phyloP scores from a whole-genome alignment of 2,888 invertebrate genomes.

The Stenodera caucasica region DNA sequence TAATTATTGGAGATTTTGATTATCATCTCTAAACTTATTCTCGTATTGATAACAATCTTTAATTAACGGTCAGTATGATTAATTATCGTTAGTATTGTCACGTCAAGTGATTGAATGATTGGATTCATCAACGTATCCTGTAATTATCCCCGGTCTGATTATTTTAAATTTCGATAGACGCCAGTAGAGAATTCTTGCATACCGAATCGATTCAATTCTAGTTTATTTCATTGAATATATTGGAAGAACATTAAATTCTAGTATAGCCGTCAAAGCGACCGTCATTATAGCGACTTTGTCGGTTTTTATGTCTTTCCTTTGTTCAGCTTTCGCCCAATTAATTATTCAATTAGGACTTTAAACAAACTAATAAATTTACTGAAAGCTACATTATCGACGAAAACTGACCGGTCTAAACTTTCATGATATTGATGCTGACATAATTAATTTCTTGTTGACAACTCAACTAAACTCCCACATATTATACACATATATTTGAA shows the following conservation, averaged over 20 bases:
- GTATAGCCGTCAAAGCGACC: constrained; percentile 15
- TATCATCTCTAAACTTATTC: constrained; percentile 13
- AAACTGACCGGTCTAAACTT: background rate
- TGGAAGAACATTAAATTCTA: constrained; percentile 11
- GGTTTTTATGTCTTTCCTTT: constrained; percentile 18
- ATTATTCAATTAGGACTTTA: constrained; percentile 22
- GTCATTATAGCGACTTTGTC: constrained; percentile 19
- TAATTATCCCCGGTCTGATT: constrained; percentile 16
- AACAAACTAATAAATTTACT: constrained; percentile 7
- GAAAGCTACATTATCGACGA: background rate
- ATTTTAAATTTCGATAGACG: background rate
- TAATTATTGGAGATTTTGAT: constrained; percentile 9
- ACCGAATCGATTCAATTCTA: constrained; percentile 11
- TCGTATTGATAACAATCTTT: constrained; percentile 22
- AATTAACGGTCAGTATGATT: constrained; percentile 26
- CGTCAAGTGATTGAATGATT: constrained; percentile 27
- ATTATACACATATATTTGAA: background rate
- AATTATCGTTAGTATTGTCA: constrained; percentile 26
- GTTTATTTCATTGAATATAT: constrained; percentile 16
- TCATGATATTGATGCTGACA: background rate
- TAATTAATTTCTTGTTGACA: constrained; percentile 6
- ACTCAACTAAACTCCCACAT: background rate
- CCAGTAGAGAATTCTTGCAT: background rate
- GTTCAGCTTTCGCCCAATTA: constrained; percentile 8
- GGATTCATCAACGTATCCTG: constrained; percentile 14